Evolutionary conservation across 1,140 invertebrate species (phyloP).

Genomic region (Solen grandis): DNA sequence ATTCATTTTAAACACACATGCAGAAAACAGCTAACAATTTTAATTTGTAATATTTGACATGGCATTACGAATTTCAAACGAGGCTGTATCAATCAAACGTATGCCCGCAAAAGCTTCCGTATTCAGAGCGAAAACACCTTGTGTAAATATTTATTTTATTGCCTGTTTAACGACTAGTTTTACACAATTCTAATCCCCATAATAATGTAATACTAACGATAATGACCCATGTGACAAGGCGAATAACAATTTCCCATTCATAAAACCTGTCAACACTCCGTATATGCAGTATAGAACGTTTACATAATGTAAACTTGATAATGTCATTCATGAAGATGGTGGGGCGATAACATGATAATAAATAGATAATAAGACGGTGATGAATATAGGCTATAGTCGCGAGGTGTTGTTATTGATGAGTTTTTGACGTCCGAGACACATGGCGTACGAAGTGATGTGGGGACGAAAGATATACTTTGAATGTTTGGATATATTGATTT

Average conservation of each 20-base stretch:
- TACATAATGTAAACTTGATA: conserved; percentile 33
- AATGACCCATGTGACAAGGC: conserved; percentile 18
- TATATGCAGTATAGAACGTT: conserved; percentile 43
- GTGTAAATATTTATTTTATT: conserved; percentile 54
- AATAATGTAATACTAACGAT: conserved; percentile 42
- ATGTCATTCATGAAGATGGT: conserved; percentile 18
- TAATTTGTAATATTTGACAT: too few relatives aligned
- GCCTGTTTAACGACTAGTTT: conserved; percentile 33
- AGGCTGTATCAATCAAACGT: too few relatives aligned
- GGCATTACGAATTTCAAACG: too few relatives aligned
- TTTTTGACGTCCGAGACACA: conserved; percentile 34
- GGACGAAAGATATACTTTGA: background rate
- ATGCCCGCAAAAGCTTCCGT: too few relatives aligned
- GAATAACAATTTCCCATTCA: conserved; percentile 22
- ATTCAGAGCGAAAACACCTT: too few relatives aligned
- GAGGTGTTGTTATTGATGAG: conserved; percentile 21
- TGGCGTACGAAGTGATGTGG: conserved; percentile 13
- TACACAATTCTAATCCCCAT: conserved; percentile 7
- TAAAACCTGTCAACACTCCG: conserved; percentile 42
- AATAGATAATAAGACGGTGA: conserved; percentile 35
- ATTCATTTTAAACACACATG: too few relatives aligned
- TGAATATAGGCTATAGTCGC: conserved; percentile 14
- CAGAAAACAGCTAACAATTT: too few relatives aligned
- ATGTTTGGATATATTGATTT: background rate
- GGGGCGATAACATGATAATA: conserved; percentile 43